phyloP scores from a whole-genome alignment of 2,888 invertebrate genomes.

The Acrobasis suavella region DNA sequence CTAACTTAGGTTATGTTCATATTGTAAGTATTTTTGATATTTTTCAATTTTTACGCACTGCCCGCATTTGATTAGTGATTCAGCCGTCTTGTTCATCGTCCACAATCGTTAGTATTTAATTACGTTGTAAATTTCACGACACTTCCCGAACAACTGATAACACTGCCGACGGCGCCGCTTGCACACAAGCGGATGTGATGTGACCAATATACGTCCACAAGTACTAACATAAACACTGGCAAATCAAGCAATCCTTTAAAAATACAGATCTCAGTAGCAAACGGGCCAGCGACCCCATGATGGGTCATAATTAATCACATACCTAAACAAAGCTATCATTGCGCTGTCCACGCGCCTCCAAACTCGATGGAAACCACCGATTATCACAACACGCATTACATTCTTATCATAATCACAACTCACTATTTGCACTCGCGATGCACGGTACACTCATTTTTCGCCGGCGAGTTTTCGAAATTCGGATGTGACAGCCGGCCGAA shows the following conservation, averaged over 20 bases:
- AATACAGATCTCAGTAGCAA: conserved; percentile 64
- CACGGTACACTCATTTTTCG: conserved; percentile 78
- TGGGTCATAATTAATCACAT: conserved; percentile 80
- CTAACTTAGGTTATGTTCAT: not conserved
- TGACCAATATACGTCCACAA: conserved; percentile 5
- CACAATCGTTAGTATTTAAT: conserved; percentile 72
- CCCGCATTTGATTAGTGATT: conserved; percentile 2
- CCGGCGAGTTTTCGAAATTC: conserved; percentile 66
- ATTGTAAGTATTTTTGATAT: not conserved
- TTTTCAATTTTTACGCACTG: not conserved
- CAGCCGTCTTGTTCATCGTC: conserved; percentile 33
- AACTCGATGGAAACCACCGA: conserved; percentile 69
- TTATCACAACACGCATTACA: conserved; percentile 77
- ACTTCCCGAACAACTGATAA: conserved; percentile 67
- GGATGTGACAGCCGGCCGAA: conserved; percentile 57
- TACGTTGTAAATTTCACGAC: conserved; percentile 76
- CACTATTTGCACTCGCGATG: conserved; percentile 77
- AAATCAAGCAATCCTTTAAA: conserved; percentile 36
- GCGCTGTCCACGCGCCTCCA: conserved; percentile 68
- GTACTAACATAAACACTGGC: conserved; percentile 4
- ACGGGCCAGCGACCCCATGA: conserved; percentile 74
- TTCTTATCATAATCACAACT: conserved; percentile 79
- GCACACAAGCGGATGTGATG: conserved; percentile 59
- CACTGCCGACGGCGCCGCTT: conserved; percentile 58
- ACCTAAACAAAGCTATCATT: conserved; percentile 78